phyloP scores from a whole-genome alignment of 1,140 invertebrate genomes.

The Drosophila prosaltans region DNA sequence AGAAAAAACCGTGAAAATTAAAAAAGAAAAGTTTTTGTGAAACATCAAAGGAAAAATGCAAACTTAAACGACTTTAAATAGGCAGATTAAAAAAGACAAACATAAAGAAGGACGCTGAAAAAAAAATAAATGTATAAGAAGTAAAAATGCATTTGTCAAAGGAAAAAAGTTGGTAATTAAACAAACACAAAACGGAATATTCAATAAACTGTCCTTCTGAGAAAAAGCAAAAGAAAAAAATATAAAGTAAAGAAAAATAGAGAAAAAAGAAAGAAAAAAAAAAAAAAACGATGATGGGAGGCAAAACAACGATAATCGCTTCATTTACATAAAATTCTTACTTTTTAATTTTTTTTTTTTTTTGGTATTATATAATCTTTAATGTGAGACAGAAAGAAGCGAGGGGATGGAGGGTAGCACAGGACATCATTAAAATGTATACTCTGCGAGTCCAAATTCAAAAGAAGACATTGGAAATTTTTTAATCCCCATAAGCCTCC shows the following conservation, averaged over 20 bases:
- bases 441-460: slow-evolving; percentile 9
- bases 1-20: slow-evolving; percentile 47
- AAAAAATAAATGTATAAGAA: slow-evolving; percentile 51
- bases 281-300: slow-evolving; percentile 28
- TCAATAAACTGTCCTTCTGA: slow-evolving; percentile 56
- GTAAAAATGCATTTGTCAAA: slow-evolving; percentile 62
- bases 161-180: slow-evolving; percentile 78
- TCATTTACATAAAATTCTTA: slow-evolving; percentile 37
- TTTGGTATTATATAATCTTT: slow-evolving; percentile 17
- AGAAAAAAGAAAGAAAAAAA: background rate
- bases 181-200: slow-evolving; percentile 79
- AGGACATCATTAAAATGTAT: slow-evolving; percentile 3
- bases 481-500: slow-evolving; percentile 15
- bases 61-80: slow-evolving; percentile 73
- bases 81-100: slow-evolving; percentile 64
- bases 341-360: slow-evolving; percentile 2
- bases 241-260: background rate
- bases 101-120: slow-evolving; percentile 9
- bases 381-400: slow-evolving; percentile 22
- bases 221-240: background rate
- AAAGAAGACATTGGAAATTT: slow-evolving; percentile 15
- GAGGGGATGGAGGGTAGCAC: slow-evolving; percentile 6
- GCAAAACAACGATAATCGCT: slow-evolving; percentile 65
- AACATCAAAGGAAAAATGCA: slow-evolving; percentile 62
- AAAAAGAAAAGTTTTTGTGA: slow-evolving; percentile 57